phyloP scores from a whole-genome alignment of 2,888 invertebrate species.

The Phrixothrix hirtus region DNA sequence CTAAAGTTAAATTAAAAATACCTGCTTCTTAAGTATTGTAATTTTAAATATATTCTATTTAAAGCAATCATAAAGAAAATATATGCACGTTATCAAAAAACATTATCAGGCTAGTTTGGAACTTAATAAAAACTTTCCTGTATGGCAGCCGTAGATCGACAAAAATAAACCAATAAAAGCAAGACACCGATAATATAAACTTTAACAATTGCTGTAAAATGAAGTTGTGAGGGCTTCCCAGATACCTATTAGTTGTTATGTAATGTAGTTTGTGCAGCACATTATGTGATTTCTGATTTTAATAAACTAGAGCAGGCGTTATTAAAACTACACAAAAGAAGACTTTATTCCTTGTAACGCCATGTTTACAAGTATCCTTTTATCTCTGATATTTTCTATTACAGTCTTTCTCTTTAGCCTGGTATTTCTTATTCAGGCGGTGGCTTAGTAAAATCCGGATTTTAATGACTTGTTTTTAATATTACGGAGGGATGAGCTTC shows the following conservation, averaged over 20 bases:
- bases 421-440: slow-evolving; percentile 18
- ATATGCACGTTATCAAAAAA: no score
- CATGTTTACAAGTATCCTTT: slow-evolving; percentile 16
- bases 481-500: slow-evolving; percentile 17
- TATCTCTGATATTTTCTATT: slow-evolving; percentile 6
- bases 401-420: slow-evolving; percentile 14
- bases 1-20: no score
- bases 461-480: slow-evolving; percentile 30
- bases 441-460: slow-evolving; percentile 19
- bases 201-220: no score
- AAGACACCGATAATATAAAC: background rate
- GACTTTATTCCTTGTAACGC: background rate
- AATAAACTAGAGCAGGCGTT: background rate
- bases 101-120: no score
- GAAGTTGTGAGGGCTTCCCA: no score
- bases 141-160: background rate
- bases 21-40: no score
- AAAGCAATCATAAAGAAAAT: no score
- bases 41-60: no score
- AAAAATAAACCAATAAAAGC: background rate
- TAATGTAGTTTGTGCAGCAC: background rate
- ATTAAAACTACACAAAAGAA: background rate
- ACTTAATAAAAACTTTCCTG: no score
- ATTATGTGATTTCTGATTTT: background rate
- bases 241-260: no score